These are phyloP conservation scores for Iphiclides podalirius DNA, from an alignment of 2,888 invertebrate genomes.

Conservation along the genomic window DNA sequence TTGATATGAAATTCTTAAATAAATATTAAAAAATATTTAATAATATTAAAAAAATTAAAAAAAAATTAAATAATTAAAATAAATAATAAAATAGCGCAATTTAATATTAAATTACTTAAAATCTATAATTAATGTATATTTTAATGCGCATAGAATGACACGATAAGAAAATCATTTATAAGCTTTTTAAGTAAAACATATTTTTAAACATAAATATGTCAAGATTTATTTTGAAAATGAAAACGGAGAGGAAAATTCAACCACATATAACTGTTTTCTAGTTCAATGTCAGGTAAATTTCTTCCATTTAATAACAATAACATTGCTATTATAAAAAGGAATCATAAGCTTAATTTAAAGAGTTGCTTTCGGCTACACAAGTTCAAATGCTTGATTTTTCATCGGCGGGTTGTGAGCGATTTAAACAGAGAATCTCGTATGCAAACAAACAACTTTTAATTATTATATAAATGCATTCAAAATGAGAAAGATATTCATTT, in stretches of 20 bases:
- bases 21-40: too few species aligned
- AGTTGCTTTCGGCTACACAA: conserved; percentile 9
- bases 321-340: conserved; percentile 11
- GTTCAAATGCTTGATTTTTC: conserved; percentile 9
- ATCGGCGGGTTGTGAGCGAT: conserved; percentile 9
- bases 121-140: conserved; percentile 10
- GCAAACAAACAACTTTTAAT: conserved; percentile 9
- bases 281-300: conserved; percentile 11
- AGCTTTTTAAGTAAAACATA: conserved; percentile 12
- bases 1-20: too few species aligned
- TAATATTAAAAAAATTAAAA: too few species aligned
- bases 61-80: too few species aligned
- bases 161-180: conserved; percentile 10
- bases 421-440: conserved; percentile 9
- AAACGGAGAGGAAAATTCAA: conserved; percentile 11
- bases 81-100: too few species aligned
- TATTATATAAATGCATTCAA: conserved; percentile 10
- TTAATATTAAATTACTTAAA: too few species aligned
- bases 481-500: conserved; percentile 11
- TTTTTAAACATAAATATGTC: conserved; percentile 10
- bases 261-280: conserved; percentile 11
- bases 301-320: conserved; percentile 11
- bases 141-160: conserved; percentile 9
- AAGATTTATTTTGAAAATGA: conserved; percentile 10
- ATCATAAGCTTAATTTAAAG: conserved; percentile 9